Base-by-base conservation (phyloP, 2,113 vertebrate species). In the Coptodon rendalli region DNA sequence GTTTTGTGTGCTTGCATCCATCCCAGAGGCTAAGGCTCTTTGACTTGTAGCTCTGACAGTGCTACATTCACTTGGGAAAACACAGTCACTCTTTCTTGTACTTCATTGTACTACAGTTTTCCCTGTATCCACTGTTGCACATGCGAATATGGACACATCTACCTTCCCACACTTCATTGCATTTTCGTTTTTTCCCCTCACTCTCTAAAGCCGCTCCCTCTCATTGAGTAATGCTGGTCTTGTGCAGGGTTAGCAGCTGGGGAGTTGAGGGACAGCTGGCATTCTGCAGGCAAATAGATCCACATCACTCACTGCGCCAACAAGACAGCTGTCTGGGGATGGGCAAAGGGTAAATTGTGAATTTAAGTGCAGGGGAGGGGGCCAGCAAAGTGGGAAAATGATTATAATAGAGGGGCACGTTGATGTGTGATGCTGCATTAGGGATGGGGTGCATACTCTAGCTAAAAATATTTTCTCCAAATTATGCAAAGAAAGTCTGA, bases 201-300 rank as follows among this genome's bases (percentile, higher is more conserved):
- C 68, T 71, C 22, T 73, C 38, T 45, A 76, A 76, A 45, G 68
- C 68, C 81, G 3, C 91, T 84, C 90, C 93, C 89, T 88, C 68
- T 88, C 68, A 63, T 40, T 52, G 83, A 61, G 86, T 90, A 89
- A 88, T 86, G 78, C 85, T 31, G 86, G 90, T 93, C 84, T 91
- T 79, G 89, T 87, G 90, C 68, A 19, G 76, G 89, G 83, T 85
- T 80, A 87, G 81, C 93, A 93, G 90, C 89, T 92, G 92, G 78
- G 78, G 83, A n/a, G 87, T 53, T 52, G 48, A n/a, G 81, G 59
- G 91, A 92, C 93, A 95, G 93, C 92, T 93, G 94, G 90, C 91
- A 86, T 86, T 90, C 90, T 91, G 89, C 85, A 87, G 50, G 89
- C 92, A 88, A 90, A 90, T 53, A 43, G 50, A 88, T 53, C 90